Base-by-base conservation (phyloP, 2,888 invertebrate species). In the Sinelater perroti region DNA sequence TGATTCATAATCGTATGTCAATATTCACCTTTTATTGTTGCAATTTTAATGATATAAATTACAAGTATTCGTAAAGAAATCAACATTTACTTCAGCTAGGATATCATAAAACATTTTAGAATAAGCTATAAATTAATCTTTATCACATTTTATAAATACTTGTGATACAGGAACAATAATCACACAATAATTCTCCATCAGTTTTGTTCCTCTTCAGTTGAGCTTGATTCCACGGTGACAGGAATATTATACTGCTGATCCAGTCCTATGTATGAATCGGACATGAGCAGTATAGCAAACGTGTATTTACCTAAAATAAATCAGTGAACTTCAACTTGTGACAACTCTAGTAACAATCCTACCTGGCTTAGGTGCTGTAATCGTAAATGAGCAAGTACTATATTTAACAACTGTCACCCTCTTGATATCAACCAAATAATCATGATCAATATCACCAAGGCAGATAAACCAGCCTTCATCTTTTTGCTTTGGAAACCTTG, bases 381-480 rank as follows among this genome's bases (percentile, higher is more conserved):
- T 86, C 16, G 84, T 81, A 24, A 91, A 81, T 54, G 78, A 78
- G 35, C 72, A 69, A 53, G 75, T 79, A 44, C 74, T 75, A 7
- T 74, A 76, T 11, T 83, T 83, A 30, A 79, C 83, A 3, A 87
- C 79, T 0, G 81, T 77, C 0, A 89, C 81, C 44, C 97, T 80
- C 75, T 95, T 95, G 71, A 97, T 78, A 1, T 95, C 94, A 61
- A 90, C 77, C 24, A 97, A 81, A 69, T 95, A 92, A 16, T 84
- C 83, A 1, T 80, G 80, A 47, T 87, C 85, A 14, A 86, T 78
- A 16, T 87, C 85, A 1, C 96, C 97, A 5, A 98, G 80, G 0
- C 95, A 84, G 1, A 96, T 73, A 78, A 97, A 90, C 98, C 98
- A 99, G 52, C 95, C 93, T 75, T 97, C 97, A 72, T 93, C 93